Percentiles rank a stretch among this genome's conserved stretches.
These are phyloP conservation scores for Calycopis cecrops DNA, from an alignment of 1,140 invertebrate species.

Conservation along the genomic window DNA sequence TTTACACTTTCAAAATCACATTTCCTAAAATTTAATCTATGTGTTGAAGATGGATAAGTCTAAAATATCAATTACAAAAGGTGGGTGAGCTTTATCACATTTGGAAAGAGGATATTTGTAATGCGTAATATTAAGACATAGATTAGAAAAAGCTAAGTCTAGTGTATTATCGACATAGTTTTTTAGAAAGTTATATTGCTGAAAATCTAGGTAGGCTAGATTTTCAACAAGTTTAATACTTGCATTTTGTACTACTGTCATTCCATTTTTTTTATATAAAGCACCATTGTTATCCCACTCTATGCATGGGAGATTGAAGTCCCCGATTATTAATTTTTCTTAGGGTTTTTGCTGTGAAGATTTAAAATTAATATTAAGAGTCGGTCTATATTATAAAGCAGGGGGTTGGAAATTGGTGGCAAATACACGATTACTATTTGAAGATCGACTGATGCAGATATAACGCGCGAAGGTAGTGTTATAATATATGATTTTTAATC, in stretches of 20 bases:
- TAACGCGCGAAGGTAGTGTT: too few species aligned
- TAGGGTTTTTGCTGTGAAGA: too few species aligned
- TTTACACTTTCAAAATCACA: conserved; percentile 1
- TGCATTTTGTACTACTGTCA: not conserved
- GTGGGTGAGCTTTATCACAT: conserved; percentile 1
- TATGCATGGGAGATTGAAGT: conserved; percentile 7
- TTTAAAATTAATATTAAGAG: too few species aligned
- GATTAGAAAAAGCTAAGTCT: conserved; percentile 3
- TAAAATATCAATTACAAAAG: not conserved
- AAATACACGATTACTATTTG: too few species aligned
- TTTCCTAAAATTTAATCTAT: not conserved
- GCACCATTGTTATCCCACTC: not conserved
- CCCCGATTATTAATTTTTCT: not conserved
- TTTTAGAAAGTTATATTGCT: not conserved
- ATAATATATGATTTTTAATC: too few species aligned
- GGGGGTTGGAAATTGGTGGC: too few species aligned
- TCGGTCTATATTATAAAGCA: too few species aligned
- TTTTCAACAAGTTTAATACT: too few species aligned
- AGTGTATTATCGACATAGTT: not conserved
- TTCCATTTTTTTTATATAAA: not conserved
- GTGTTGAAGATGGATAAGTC: not conserved
- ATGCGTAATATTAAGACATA: not conserved
- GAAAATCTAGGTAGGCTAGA: not conserved
- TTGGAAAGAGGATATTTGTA: not conserved
- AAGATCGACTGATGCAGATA: too few species aligned